Evolutionary conservation across 2,888 invertebrate species (phyloP).

Genomic region (Temnothorax ravouxi): DNA sequence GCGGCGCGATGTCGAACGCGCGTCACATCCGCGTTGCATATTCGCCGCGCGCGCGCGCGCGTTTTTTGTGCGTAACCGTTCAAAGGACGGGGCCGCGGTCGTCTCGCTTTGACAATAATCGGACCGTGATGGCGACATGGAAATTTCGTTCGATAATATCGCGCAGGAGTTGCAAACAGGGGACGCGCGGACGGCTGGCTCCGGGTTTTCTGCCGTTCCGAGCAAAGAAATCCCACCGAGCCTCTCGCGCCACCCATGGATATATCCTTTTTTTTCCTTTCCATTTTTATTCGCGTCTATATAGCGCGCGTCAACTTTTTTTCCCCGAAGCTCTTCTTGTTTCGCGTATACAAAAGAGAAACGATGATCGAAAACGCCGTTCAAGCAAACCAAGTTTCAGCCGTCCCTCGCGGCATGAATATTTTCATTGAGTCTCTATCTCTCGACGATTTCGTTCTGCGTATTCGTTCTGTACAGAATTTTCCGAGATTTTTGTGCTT

Average conservation of each 20-base stretch:
- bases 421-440: conserved; percentile 22
- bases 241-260: background rate
- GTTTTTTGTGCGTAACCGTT: conserved; percentile 26
- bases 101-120: conserved; percentile 39
- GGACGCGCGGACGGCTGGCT: background rate
- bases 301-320: background rate
- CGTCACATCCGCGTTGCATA: background rate
- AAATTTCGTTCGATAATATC: conserved; percentile 49
- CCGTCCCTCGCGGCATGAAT: conserved; percentile 38
- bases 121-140: conserved; percentile 30
- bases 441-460: background rate
- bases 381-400: background rate
- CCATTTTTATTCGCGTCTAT: background rate
- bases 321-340: background rate
- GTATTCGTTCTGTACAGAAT: background rate
- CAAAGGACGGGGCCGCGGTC: background rate
- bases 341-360: background rate
- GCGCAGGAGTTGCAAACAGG: conserved; percentile 10
- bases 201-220: conserved; percentile 13
- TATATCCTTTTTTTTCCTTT: background rate
- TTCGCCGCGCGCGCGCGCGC: background rate
- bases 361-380: conserved; percentile 39
- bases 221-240: conserved; percentile 29
- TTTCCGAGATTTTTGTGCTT: background rate
- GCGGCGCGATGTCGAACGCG: background rate